Percentiles rank a stretch among this genome's conserved stretches.
phyloP scores from a whole-genome alignment of 35 echinoderm and acorn worm species.

The Ophiothrix spiculata region DNA sequence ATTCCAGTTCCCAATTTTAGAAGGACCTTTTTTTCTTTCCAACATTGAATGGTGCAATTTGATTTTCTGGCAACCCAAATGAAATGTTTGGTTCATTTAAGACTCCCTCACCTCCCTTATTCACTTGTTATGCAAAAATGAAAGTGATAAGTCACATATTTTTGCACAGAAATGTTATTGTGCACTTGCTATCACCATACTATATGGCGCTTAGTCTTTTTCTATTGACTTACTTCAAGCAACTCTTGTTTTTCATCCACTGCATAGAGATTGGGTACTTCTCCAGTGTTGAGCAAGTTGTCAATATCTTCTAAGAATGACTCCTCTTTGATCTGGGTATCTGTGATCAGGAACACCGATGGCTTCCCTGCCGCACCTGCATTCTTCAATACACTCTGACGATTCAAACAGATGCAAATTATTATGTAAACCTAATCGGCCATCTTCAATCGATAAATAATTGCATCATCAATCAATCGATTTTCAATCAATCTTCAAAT shows the following conservation, averaged over 20 bases:
- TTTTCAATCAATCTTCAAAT: too few relatives aligned
- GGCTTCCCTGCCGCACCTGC: slow-evolving; percentile 83
- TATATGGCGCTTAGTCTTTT: background rate
- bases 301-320: slow-evolving; percentile 99
- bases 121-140: too few relatives aligned
- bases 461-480: too few relatives aligned
- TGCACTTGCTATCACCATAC: background rate
- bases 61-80: too few relatives aligned
- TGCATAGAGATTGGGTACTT: slow-evolving; percentile 94
- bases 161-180: background rate
- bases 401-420: too few relatives aligned
- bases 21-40: too few relatives aligned
- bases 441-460: too few relatives aligned
- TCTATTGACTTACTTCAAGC: slow-evolving; percentile 61
- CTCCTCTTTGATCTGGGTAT: slow-evolving; percentile 96
- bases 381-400: slow-evolving; percentile 89
- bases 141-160: background rate
- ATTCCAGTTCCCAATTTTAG: too few relatives aligned
- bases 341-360: slow-evolving; percentile 91
- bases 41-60: too few relatives aligned
- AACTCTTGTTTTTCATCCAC: slow-evolving; percentile 97
- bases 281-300: slow-evolving; percentile 89
- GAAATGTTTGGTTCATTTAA: too few relatives aligned
- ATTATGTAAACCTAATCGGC: too few relatives aligned
- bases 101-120: too few relatives aligned